Evolutionary conservation across 2,888 invertebrate genomes (phyloP), one percentile per base, ranked within the genome.

Genomic region (Chrysodeixis includens): DNA sequence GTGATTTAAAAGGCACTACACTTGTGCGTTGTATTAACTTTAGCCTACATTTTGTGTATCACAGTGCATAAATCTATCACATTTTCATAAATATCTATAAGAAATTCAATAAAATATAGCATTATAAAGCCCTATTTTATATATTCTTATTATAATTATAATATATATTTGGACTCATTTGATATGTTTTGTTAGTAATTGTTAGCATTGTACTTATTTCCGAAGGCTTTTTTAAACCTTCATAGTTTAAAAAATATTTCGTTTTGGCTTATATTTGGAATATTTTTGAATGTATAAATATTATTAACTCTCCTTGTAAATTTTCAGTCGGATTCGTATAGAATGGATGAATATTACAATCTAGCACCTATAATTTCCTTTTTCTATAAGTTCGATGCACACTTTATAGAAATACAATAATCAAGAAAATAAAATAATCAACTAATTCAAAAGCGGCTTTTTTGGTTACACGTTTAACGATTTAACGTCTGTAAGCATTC

Each of bases 31-130:
- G 49, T 14, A 53, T 40, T 58, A 59, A 59, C 9, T 9, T 57
- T 56, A 70, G 46, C 59, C 35, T 57, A 67, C 53, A 61, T 54
- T 59, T 35, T 51, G 49, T 56, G n/a, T 76, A 70, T 74, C 74
- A 74, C 76, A 75, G 76, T 71, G 74, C 63, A 51, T 51, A 18
- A n/a, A 53, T 59, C 61, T 71, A 74, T 74, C 76, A 75, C 62
- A 59, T 57, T 22, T 52, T 74, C 46, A 32, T 63, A 63, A 8
- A 56, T 54, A 44, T 58, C 54, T 30, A 14, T 16, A 30, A 20
- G 35, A 62, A 44, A 44, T 32, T 26, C 3, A 52, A 32, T 66
- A 59, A 53, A 14, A 51, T 69, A 71, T 30, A 35, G 30, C 35
- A 54, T 32, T 62, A 40, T 14, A 66, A 49, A 58, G 52, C 35